A percentile compares a stretch with the other conserved stretches of the same genome.
Evolutionary conservation across 2,113 vertebrate species (phyloP).

Genomic region (Fulica atra): DNA sequence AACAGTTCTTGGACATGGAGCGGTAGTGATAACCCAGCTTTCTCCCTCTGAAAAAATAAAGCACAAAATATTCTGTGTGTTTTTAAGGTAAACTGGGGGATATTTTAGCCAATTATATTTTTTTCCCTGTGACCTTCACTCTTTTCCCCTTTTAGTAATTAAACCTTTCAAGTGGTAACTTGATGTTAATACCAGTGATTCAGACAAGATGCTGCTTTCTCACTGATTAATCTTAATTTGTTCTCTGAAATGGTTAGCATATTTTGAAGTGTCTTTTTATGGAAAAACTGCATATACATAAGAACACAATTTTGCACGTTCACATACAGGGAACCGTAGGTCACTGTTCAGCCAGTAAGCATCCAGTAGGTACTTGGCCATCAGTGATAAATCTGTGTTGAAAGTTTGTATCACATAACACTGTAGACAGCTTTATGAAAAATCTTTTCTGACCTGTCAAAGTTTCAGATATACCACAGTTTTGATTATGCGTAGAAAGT

Average conservation of each 20-base stretch:
- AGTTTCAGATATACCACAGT: background rate
- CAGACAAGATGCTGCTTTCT: background rate
- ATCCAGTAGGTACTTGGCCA: background rate
- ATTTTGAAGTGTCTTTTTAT: background rate
- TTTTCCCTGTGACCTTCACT: background rate
- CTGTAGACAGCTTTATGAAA: background rate
- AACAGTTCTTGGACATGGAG: background rate
- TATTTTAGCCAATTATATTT: background rate
- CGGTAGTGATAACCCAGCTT: background rate
- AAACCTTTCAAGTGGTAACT: background rate
- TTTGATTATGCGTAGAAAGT: background rate
- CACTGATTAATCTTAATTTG: background rate
- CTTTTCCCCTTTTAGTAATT: background rate
- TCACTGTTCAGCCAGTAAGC: background rate
- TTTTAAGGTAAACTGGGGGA: background rate
- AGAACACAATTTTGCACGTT: background rate
- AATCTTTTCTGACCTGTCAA: background rate
- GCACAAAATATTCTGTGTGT: background rate
- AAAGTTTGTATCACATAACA: background rate
- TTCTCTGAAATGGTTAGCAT: background rate
- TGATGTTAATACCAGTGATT: background rate
- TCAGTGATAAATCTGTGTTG: background rate
- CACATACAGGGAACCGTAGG: fast-evolving
- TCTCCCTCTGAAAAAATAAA: background rate
- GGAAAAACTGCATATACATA: background rate